These are phyloP conservation scores for Harmothoe impar DNA, from an alignment of 2,888 invertebrate genomes.

Conservation along the genomic window DNA sequence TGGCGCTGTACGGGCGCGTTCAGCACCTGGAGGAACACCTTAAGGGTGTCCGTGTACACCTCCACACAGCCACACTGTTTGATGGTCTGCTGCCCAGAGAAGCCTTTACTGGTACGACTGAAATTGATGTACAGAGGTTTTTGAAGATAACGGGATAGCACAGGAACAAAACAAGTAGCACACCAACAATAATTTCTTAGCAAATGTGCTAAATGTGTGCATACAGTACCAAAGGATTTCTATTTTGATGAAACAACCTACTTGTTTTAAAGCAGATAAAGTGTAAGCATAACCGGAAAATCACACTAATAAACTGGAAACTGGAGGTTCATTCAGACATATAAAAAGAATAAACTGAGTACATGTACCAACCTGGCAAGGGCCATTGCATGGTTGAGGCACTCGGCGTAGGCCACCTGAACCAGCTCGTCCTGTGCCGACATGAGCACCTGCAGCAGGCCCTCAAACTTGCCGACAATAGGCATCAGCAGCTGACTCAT, in stretches of 20 bases:
- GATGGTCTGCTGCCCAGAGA: constrained; percentile 85
- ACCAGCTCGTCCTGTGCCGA: constrained; percentile 79
- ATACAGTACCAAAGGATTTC: too few species aligned
- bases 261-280: too few species aligned
- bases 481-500: constrained; percentile 84
- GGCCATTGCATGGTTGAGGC: constrained; percentile 85
- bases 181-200: too few species aligned
- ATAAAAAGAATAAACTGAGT: too few species aligned
- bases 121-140: neutral
- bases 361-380: constrained; percentile 84
- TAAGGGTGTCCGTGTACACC: constrained; percentile 84
- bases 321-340: too few species aligned
- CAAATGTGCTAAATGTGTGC: too few species aligned
- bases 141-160: neutral
- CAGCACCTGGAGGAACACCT: constrained; percentile 85
- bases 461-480: constrained; percentile 84
- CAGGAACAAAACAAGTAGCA: too few species aligned
- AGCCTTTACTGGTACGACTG: constrained; percentile 86
- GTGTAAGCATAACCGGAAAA: too few species aligned
- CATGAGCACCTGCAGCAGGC: constrained; percentile 81
- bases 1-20: constrained; percentile 80
- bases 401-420: constrained; percentile 82
- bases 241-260: too few species aligned
- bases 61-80: constrained; percentile 85
- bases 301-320: too few species aligned